A percentile compares a stretch with the other conserved stretches of the same genome.
Evolutionary conservation across 2,797 vertebrate species (phyloP).

Genomic region (Chiroxiphia lanceolata): DNA sequence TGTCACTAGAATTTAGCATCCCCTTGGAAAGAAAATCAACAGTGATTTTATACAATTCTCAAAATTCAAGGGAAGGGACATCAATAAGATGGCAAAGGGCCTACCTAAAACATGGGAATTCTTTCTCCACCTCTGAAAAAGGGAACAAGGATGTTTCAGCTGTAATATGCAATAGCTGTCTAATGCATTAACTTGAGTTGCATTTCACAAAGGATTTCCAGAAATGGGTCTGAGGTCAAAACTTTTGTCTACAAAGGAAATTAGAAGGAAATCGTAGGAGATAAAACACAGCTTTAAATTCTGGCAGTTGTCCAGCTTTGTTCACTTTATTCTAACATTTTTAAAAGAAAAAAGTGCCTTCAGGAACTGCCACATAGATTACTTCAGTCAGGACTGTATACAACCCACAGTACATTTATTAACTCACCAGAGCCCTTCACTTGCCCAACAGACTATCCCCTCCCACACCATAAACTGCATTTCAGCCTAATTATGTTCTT

Average conservation of each 20-base stretch:
- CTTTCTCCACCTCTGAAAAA: not conserved
- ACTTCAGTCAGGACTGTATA: not conserved
- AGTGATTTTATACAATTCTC: not conserved
- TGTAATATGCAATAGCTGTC: not conserved
- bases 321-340: conserved; percentile 59
- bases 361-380: not conserved
- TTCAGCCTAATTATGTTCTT: not conserved
- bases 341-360: not conserved
- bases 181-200: conserved; percentile 1
- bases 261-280: conserved; percentile 77
- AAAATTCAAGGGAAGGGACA: not conserved
- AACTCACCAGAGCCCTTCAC: not conserved
- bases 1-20: not conserved
- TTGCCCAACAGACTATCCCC: not conserved
- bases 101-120: not conserved
- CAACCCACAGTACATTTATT: not conserved
- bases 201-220: conserved; percentile 43
- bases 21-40: not conserved
- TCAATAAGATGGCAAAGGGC: not conserved
- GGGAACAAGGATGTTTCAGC: not conserved
- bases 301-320: conserved; percentile 69
- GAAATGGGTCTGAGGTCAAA: conserved; percentile 68
- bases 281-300: conserved; percentile 73
- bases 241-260: conserved; percentile 73
- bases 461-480: not conserved